Conservation (phyloP, 2,888 invertebrate genomes). For the Ernsta delagoae region DNA sequence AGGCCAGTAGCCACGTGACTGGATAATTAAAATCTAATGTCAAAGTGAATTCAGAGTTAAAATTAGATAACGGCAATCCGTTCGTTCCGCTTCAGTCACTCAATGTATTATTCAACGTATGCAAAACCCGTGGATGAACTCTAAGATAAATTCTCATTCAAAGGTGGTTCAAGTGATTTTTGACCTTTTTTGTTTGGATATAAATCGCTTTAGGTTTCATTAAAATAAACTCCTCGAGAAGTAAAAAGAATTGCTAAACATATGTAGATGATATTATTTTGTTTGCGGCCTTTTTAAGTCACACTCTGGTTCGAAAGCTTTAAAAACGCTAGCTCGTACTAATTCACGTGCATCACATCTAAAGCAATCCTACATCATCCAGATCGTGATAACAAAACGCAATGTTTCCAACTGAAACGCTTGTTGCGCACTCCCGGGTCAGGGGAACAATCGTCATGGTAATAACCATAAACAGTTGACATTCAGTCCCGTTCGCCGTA, state of each 20-base stretch:
- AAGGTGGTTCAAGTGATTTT: background rate
- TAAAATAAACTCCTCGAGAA: too few relatives aligned
- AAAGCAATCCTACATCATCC: background rate
- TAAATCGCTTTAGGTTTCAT: too few relatives aligned
- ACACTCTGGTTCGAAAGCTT: background rate
- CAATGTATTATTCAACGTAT: background rate
- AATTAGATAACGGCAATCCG: conserved; percentile 1
- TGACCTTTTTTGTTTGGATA: background rate
- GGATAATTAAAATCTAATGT: background rate
- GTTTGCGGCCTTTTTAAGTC: background rate
- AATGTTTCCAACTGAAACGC: conserved; percentile 39
- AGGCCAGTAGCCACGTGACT: background rate
- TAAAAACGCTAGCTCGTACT: background rate
- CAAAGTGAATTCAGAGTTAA: background rate
- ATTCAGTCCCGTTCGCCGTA: conserved; percentile 66
- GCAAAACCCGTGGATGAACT: conserved; percentile 8
- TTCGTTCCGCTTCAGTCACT: conserved; percentile 6
- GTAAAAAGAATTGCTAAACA: too few relatives aligned
- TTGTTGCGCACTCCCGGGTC: conserved; percentile 60
- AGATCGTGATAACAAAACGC: conserved; percentile 59
- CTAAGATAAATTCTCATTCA: conserved; percentile 1
- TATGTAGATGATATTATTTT: too few relatives aligned
- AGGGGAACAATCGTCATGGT: conserved; percentile 69
- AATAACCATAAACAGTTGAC: conserved; percentile 72
- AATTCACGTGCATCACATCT: background rate